phyloP scores from a whole-genome alignment of 2,888 invertebrate genomes.

The Spodoptera exigua region DNA sequence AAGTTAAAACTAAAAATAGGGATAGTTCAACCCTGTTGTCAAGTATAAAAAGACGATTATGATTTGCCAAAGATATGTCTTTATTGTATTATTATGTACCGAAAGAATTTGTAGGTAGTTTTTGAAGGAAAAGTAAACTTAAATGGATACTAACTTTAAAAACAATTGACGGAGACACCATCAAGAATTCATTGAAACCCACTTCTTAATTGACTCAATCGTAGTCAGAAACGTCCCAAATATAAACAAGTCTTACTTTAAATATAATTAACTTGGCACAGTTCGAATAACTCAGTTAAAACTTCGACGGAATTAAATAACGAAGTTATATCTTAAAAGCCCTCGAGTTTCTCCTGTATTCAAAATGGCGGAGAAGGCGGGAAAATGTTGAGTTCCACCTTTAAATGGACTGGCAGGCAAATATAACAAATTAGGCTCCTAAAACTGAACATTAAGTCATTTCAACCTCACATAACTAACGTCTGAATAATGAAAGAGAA shows the following conservation, averaged over 20 bases:
- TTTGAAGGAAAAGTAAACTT: too few species aligned
- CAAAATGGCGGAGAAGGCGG: conserved; percentile 26
- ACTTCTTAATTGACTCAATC: conserved; percentile 8
- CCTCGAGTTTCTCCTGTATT: conserved; percentile 17
- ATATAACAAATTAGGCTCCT: conserved; percentile 44
- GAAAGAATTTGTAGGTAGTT: too few species aligned
- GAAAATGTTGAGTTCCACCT: conserved; percentile 27
- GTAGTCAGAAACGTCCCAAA: conserved; percentile 7
- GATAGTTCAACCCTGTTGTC: too few species aligned
- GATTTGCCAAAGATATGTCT: too few species aligned
- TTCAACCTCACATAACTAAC: conserved; percentile 57
- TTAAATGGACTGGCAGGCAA: conserved; percentile 42
- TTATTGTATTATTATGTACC: too few species aligned
- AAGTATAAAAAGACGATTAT: too few species aligned
- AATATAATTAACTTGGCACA: conserved; percentile 45
- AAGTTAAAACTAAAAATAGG: too few species aligned
- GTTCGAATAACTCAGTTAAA: conserved; percentile 39
- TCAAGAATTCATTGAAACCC: conserved; percentile 7
- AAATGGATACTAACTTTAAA: too few species aligned
- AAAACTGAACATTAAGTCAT: conserved; percentile 54
- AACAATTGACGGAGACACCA: background rate
- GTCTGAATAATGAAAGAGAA: conserved; percentile 62
- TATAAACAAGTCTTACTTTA: conserved; percentile 20
- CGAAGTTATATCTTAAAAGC: conserved; percentile 32
- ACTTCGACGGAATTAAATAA: conserved; percentile 43